A percentile compares a stretch with the other conserved stretches of the same genome.
Evolutionary conservation across 1,140 invertebrate species (phyloP).

Genomic region (Philaenus spumarius): DNA sequence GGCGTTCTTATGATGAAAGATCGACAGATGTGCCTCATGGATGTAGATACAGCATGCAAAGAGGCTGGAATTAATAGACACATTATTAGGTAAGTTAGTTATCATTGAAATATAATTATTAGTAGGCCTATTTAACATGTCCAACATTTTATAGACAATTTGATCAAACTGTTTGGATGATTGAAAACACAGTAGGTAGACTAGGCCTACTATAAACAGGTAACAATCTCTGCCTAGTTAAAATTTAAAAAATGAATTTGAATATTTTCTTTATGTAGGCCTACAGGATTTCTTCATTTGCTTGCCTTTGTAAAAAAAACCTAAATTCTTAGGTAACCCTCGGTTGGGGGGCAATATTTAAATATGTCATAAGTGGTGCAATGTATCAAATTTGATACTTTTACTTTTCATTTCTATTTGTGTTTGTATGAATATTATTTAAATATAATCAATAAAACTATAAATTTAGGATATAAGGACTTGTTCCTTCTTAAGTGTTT

Average conservation of each 20-base stretch:
- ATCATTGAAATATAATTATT: neutral
- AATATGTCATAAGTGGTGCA: too few species aligned
- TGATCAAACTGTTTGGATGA: neutral
- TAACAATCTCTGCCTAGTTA: neutral
- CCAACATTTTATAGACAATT: neutral
- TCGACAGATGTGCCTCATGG: conserved; percentile 77
- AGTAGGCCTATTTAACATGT: neutral
- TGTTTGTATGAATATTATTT: too few species aligned
- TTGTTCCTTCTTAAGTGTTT: too few species aligned
- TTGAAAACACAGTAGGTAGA: neutral
- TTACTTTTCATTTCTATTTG: neutral
- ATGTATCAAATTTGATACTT: neutral
- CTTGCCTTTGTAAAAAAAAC: too few species aligned
- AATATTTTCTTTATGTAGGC: neutral
- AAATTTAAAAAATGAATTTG: neutral
- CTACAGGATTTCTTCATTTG: too few species aligned
- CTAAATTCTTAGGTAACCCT: too few species aligned
- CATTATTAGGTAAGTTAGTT: conserved; percentile 45
- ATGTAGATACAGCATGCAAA: conserved; percentile 81
- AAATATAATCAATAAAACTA: too few species aligned
- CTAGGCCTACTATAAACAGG: neutral
- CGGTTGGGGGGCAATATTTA: too few species aligned
- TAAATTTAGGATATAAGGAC: too few species aligned
- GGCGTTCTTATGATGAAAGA: conserved; percentile 88
- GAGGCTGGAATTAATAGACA: conserved; percentile 82